phyloP scores from a whole-genome alignment of 2,888 invertebrate genomes.

The Microctonus aethiopoides region DNA sequence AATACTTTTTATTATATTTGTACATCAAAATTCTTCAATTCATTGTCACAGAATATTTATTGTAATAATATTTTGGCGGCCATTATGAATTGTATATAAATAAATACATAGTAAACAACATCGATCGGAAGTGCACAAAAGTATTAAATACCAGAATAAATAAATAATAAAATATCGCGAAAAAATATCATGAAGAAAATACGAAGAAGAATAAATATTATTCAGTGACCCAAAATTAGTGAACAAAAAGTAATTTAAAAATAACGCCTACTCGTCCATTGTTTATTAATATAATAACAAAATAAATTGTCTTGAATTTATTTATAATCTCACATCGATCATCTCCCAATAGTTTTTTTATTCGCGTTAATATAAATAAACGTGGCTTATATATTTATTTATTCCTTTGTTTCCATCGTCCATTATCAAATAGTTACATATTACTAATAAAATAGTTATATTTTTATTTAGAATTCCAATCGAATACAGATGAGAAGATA shows the following conservation, averaged over 20 bases:
- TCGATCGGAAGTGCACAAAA: background rate
- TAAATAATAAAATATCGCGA: background rate
- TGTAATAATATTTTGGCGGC: no score
- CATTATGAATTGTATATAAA: no score
- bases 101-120: no score
- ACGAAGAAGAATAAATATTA: constrained; percentile 25
- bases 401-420: background rate
- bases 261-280: background rate
- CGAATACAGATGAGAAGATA: background rate
- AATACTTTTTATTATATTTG: no score
- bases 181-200: background rate
- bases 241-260: background rate
- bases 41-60: no score
- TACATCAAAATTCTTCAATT: no score
- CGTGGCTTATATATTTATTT: no score
- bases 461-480: no score
- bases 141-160: background rate
- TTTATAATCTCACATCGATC: background rate
- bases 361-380: no score
- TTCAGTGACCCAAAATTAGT: constrained; percentile 58
- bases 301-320: background rate
- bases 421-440: background rate
- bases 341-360: background rate
- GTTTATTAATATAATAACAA: background rate
- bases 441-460: no score